Conservation (phyloP, 2,113 vertebrate species). For the Sinosuthora webbiana region DNA sequence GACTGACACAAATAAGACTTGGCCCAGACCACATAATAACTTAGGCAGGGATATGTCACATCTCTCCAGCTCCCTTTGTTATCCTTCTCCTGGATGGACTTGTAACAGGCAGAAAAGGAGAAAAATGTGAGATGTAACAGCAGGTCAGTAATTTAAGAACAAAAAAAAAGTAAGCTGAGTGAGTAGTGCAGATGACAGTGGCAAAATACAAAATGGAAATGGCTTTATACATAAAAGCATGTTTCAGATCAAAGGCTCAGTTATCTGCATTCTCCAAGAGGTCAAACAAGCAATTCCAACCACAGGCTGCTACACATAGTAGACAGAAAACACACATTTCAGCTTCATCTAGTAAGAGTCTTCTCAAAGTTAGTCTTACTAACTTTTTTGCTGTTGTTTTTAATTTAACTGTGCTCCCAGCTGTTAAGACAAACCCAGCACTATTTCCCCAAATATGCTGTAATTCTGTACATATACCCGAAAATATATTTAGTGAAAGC, state of each 20-base stretch:
- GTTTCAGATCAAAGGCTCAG: not conserved
- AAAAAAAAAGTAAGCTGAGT: not conserved
- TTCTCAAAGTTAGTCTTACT: not conserved
- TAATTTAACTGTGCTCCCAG: not conserved
- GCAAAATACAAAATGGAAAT: not conserved
- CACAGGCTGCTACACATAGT: not conserved
- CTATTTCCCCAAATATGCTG: not conserved
- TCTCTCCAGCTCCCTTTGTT: not conserved
- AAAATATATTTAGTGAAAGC: not conserved
- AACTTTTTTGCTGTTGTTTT: not conserved
- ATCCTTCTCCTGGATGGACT: not conserved
- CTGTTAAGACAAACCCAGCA: not conserved
- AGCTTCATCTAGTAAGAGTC: not conserved
- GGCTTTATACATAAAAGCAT: not conserved
- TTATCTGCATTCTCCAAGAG: not conserved
- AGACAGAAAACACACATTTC: not conserved
- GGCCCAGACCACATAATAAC: not conserved
- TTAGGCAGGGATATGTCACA: not conserved
- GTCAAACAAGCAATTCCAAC: not conserved
- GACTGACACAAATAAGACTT: not conserved
- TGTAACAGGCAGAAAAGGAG: not conserved
- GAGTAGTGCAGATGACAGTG: not conserved
- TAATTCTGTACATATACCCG: not conserved
- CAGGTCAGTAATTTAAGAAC: not conserved
- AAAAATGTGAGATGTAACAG: not conserved